A percentile compares a stretch with the other conserved stretches of the same genome.
phyloP scores from a whole-genome alignment of 2,113 vertebrate genomes.

The Clarias magur region DNA sequence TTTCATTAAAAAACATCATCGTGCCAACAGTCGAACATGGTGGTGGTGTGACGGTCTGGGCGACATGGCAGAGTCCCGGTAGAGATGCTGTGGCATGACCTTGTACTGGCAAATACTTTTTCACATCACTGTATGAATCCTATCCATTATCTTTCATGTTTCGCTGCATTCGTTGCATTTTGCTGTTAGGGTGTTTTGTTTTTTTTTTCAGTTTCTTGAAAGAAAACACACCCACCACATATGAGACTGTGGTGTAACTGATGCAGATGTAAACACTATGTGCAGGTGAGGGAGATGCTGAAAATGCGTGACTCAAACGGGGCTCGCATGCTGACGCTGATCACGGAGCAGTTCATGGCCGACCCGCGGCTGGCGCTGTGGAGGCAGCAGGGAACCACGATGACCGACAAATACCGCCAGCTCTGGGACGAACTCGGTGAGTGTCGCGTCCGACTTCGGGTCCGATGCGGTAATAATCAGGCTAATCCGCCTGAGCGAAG shows the following conservation, averaged over 20 bases:
- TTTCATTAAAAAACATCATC: no score
- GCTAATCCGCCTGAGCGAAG: background rate
- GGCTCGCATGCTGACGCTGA: slow-evolving; percentile 91
- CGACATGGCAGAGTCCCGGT: no score
- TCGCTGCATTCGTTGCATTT: background rate
- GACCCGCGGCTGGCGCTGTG: slow-evolving; percentile 89
- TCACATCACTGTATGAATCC: no score
- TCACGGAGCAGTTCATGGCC: slow-evolving; percentile 97
- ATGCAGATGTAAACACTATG: background rate
- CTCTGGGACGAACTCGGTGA: slow-evolving; percentile 88
- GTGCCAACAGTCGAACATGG: no score
- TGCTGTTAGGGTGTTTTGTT: background rate
- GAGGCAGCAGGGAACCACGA: slow-evolving; percentile 92
- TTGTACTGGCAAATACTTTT: no score
- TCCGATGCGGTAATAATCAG: background rate
- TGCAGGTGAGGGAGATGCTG: slow-evolving; percentile 94
- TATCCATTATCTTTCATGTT: background rate
- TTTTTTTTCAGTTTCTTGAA: background rate
- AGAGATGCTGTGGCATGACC: no score
- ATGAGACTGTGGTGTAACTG: background rate
- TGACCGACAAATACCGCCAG: slow-evolving; percentile 97
- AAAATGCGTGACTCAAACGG: slow-evolving; percentile 97
- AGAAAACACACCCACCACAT: background rate
- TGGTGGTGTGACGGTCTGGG: no score
- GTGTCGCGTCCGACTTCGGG: slow-evolving; percentile 2